Percentiles rank a stretch among this genome's conserved stretches.
These are phyloP conservation scores for Drosophila kanapiae DNA, from an alignment of 1,140 invertebrate species.

Conservation along the genomic window DNA sequence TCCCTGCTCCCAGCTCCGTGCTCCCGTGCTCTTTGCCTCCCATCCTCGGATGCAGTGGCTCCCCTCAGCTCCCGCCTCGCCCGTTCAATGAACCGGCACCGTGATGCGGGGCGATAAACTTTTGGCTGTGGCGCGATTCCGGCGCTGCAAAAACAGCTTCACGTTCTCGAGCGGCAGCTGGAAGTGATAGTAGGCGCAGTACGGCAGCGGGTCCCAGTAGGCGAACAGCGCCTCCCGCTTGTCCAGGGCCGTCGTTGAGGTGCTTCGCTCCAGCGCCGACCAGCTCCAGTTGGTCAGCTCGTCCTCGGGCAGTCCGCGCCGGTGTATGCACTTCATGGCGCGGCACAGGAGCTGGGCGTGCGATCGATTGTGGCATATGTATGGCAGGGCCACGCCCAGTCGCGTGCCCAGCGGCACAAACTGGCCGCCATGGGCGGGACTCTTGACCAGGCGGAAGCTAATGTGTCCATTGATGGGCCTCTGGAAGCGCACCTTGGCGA, in stretches of 20 bases:
- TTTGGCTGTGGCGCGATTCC: conserved; percentile 75
- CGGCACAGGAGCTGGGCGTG: conserved; percentile 88
- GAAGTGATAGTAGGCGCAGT: conserved; percentile 93
- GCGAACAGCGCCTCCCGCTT: conserved; percentile 91
- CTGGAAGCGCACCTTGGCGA: conserved; percentile 87
- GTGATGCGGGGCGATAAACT: conserved; percentile 80
- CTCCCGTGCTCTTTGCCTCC: conserved; percentile 14
- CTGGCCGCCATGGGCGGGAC: conserved; percentile 85
- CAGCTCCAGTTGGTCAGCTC: conserved; percentile 67
- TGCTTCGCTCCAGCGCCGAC: conserved; percentile 66
- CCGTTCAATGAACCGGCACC: conserved; percentile 82
- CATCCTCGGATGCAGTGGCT: conserved; percentile 41
- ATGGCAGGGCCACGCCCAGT: conserved; percentile 91
- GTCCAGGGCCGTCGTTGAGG: conserved; percentile 87
- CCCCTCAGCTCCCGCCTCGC: not conserved
- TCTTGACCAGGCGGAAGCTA: conserved; percentile 89
- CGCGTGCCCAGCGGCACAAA: conserved; percentile 89
- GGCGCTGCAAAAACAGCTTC: conserved; percentile 82
- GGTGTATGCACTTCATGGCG: conserved; percentile 79
- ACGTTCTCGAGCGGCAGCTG: conserved; percentile 89
- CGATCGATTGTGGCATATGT: conserved; percentile 90
- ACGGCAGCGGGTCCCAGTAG: conserved; percentile 93
- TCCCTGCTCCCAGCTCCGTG: conserved; percentile 11
- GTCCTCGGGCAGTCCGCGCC: conserved; percentile 86
- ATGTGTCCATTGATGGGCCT: conserved; percentile 90